Conservation (phyloP, 2,888 invertebrate genomes). For the Halocaridina rubra region DNA sequence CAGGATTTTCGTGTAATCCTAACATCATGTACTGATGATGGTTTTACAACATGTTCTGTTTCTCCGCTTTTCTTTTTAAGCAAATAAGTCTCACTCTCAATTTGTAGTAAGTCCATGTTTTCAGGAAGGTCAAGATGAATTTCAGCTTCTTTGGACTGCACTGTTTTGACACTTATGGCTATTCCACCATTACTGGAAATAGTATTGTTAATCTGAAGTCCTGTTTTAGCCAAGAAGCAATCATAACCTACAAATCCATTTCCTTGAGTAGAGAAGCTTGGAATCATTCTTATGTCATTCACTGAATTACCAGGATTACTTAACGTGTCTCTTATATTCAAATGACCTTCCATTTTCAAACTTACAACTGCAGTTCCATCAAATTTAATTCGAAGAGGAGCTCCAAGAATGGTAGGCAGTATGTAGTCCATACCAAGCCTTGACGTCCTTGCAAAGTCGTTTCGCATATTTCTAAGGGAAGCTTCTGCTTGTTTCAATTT, state of each 20-base stretch:
- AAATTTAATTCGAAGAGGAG: conserved; percentile 33
- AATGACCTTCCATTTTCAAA: background rate
- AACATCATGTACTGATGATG: conserved; percentile 6
- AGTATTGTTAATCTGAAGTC: conserved; percentile 7
- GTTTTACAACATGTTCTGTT: conserved; percentile 3
- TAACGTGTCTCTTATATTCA: background rate
- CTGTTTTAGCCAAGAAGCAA: conserved; percentile 5
- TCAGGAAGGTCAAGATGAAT: conserved; percentile 22
- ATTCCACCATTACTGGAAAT: conserved; percentile 3
- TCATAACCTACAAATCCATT: conserved; percentile 39
- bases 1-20: conserved; percentile 3
- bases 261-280: conserved; percentile 7
- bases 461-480: background rate
- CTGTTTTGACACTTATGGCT: background rate
- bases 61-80: background rate
- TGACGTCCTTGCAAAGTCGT: conserved; percentile 4
- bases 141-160: background rate
- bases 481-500: background rate
- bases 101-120: conserved; percentile 22
- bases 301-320: background rate
- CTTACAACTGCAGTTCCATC: conserved; percentile 13
- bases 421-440: conserved; percentile 21
- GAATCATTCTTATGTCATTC: background rate
- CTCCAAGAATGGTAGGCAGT: conserved; percentile 57
- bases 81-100: conserved; percentile 13